Base-by-base conservation (phyloP, 2,797 vertebrate species). In the Leucoraja ocellata region DNA sequence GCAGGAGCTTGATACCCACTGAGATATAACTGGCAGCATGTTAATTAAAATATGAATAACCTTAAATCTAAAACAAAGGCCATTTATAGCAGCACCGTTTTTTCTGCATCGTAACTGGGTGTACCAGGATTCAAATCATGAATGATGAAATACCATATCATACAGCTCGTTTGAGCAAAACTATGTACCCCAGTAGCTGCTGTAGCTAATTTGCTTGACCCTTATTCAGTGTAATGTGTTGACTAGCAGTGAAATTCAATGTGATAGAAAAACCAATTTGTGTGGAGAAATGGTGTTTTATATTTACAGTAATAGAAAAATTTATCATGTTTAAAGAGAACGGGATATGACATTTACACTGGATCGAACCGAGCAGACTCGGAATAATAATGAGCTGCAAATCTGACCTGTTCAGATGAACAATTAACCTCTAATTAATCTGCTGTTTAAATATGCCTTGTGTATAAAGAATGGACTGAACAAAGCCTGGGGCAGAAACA, bases 381-480 rank as follows among this genome's bases (percentile, higher is more conserved):
- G 13, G 90, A 74, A 91, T 91, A 73, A 71, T 91, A 73, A 91
- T 91, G 90, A 91, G 90, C 11, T 91, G 9, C 36, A 46, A 74
- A 91, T 91, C 21, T 91, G 90, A 91, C 68, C 90, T 46, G 90
- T 74, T 73, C 68, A 54, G 68, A 91, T 91, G 68, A 28, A 91
- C 90, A 91, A 91, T 91, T 91, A 91, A 74, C 36, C 90, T 73
- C 68, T 91, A 32, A 91, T 91, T 91, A 91, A 91, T 74, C 32
- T 74, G 65, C 68, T 91, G 36, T 54, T 91, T 91, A 74, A 74
- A 39, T 25, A 10, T 71, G 90, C 10, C 68, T 46, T 46, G 90
- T 46, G 68, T 13, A 28, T 91, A 73, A 39, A 91, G 65, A 91
- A 91, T 46, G 36, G 88, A 74, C 90, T 46, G 68, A 74, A 46